Evolutionary conservation across 2,888 invertebrate genomes (phyloP).

Genomic region (Odontothrips loti): DNA sequence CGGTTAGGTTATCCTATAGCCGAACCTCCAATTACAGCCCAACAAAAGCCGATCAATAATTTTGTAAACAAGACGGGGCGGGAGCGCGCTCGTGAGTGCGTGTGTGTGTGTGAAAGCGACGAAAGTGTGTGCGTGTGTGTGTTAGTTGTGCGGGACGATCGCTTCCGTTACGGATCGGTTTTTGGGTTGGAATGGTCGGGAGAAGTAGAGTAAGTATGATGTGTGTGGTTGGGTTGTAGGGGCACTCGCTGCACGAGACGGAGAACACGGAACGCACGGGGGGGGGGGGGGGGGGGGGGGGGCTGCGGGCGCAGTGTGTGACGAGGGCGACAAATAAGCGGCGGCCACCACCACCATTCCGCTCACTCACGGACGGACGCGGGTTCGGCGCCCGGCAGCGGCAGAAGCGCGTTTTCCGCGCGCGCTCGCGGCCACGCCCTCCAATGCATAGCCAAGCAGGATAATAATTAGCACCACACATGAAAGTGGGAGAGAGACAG

Average conservation of each 20-base stretch:
- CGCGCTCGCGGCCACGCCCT: too few relatives aligned
- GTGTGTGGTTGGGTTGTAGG: neutral
- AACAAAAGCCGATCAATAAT: slow-evolving; percentile 17
- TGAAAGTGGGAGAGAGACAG: too few relatives aligned
- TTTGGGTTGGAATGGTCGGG: slow-evolving; percentile 14
- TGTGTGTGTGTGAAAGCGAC: neutral
- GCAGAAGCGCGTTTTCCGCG: too few relatives aligned
- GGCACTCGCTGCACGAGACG: neutral
- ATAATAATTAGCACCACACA: too few relatives aligned
- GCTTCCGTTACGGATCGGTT: slow-evolving; percentile 16
- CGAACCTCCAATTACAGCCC: slow-evolving; percentile 10
- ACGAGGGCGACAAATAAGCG: too few relatives aligned
- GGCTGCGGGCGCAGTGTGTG: neutral
- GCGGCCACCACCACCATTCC: too few relatives aligned
- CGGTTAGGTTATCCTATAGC: neutral
- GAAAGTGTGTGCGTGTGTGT: neutral
- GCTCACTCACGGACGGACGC: too few relatives aligned
- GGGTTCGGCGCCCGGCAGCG: too few relatives aligned
- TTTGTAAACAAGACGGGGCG: slow-evolving; percentile 15
- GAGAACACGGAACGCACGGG: too few relatives aligned
- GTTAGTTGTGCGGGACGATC: neutral
- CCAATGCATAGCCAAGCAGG: too few relatives aligned
- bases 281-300: neutral
- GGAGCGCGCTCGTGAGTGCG: neutral
- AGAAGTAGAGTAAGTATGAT: neutral